Evolutionary conservation across 2,797 vertebrate species (phyloP), one percentile per base, ranked within the genome.

Genomic region (Galaxias olidus): DNA sequence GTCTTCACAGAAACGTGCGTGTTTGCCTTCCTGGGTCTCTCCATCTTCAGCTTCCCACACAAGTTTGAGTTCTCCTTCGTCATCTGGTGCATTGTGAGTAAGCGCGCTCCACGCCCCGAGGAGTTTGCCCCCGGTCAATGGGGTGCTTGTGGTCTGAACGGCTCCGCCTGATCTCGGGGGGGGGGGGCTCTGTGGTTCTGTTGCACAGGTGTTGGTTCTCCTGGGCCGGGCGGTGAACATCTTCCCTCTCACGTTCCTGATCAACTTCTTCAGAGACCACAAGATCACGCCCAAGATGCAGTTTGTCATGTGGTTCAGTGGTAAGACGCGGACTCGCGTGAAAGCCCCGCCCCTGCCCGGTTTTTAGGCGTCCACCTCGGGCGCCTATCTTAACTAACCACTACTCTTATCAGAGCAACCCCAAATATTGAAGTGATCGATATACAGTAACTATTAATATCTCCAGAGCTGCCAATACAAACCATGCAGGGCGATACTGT

Each of bases 271-370:
- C 90, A 93, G 98, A 41, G 98, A 99, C 71, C 96, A 98, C 83
- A 99, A 98, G 87, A 99, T 99, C 89, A 99, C 94, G 0, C 97
- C 98, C 0, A 99, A 99, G 87, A 99, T 99, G 98, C 98, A 97
- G 97, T 99, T 96, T 83, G 96, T 99, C 87, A 98, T 99, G 97
- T 99, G 98, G 97, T 99, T 99, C 73, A 99, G 98, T 40, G 98
- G 98, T 98, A 87, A 96, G 95, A 84, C 30, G n/a, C 12, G 41
- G 0, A 30, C 30, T 6, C 30, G 6, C 30, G 30, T 30, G 30
- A 30, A 30, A 30, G 30, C 30, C 30, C 2, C 30, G 30, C 6
- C 6, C 30, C 30, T 30, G 30, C 30, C 30, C 6, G 6, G 30
- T 30, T 30, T 30, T n/a, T n/a, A n/a, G n/a, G n/a, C n/a, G n/a